phyloP scores from a whole-genome alignment of 2,888 invertebrate genomes.

The Synergus laeviventris region DNA sequence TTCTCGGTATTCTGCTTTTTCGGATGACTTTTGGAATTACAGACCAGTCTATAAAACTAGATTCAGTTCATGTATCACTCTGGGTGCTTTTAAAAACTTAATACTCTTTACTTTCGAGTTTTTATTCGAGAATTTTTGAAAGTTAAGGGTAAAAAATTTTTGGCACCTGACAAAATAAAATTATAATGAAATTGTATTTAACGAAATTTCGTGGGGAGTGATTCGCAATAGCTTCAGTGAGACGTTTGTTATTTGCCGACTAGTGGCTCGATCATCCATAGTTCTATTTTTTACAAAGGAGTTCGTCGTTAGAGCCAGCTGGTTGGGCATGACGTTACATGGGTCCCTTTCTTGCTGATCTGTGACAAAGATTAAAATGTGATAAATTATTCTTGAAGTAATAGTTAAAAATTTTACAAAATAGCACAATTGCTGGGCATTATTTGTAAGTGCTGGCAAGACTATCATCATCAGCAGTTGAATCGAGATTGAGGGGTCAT shows the following conservation, averaged over 20 bases:
- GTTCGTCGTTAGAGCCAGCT: slow-evolving; percentile 73
- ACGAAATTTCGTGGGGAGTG: slow-evolving; percentile 59
- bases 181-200: slow-evolving; percentile 29
- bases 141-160: slow-evolving; percentile 4
- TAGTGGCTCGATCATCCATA: slow-evolving; percentile 73
- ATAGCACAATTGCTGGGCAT: slow-evolving; percentile 75
- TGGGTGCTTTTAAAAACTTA: neutral
- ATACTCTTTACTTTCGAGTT: slow-evolving; percentile 16
- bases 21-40: slow-evolving; percentile 34
- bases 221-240: slow-evolving; percentile 58
- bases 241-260: slow-evolving; percentile 62
- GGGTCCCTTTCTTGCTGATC: slow-evolving; percentile 70
- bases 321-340: slow-evolving; percentile 69
- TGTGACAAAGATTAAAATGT: slow-evolving; percentile 72
- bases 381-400: slow-evolving; percentile 74
- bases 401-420: slow-evolving; percentile 69
- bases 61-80: slow-evolving; percentile 19
- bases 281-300: slow-evolving; percentile 76
- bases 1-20: slow-evolving; percentile 35
- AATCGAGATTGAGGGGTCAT: slow-evolving; percentile 59
- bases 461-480: slow-evolving; percentile 72
- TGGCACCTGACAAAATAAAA: neutral
- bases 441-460: slow-evolving; percentile 75
- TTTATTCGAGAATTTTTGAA: neutral
- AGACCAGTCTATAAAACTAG: slow-evolving; percentile 19